Evolutionary conservation across 2,888 invertebrate genomes (phyloP), one percentile per base, ranked within the genome.

Genomic region (Uropetala carovei): DNA sequence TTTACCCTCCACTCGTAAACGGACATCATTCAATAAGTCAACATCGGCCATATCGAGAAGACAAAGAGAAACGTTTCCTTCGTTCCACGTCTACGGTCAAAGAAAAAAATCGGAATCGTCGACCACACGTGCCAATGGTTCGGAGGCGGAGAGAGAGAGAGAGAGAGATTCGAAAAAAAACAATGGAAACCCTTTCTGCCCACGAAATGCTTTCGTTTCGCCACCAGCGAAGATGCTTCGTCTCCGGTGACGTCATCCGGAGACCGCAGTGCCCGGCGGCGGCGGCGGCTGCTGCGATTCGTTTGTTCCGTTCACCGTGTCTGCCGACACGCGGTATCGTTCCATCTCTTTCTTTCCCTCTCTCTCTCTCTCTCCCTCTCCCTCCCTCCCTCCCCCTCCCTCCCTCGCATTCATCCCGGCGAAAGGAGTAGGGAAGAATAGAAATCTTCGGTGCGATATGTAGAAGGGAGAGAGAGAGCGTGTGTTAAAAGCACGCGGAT

Each of bases 291-390:
- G 43, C 43, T 43, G 43, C 43, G 43, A 43, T 43, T 82, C 92
- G 93, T 93, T 93, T 92, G 93, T 93, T 94, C 92, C 92, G 86
- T 93, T 93, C 93, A 94, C 94, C 94, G 93, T 93, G 94, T 94
- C 93, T 93, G 93, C 93, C 93, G 92, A 91, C 92, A 93, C 93
- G 81, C 56, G 60, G 43, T 85, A 91, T 92, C 91, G 43, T 60
- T 57, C 92, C 75, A 93, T 93, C 93, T 93, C 93, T 93, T 93
- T 92, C 92, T 92, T 60, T 91, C 83, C 92, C 59, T 83, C 68
- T 81, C 68, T 93, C 92, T 93, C 93, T 93, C 86, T 92, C 92
- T 92, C 91, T 93, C 92, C 92, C 43, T 43, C 92, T 93, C 93
- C 92, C 86, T 92, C 92, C 92, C 91, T 93, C 92, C 92, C 43